Evolutionary conservation across 2,113 vertebrate species (phyloP), one percentile per base, ranked within the genome.

Genomic region (Malurus melanocephalus): DNA sequence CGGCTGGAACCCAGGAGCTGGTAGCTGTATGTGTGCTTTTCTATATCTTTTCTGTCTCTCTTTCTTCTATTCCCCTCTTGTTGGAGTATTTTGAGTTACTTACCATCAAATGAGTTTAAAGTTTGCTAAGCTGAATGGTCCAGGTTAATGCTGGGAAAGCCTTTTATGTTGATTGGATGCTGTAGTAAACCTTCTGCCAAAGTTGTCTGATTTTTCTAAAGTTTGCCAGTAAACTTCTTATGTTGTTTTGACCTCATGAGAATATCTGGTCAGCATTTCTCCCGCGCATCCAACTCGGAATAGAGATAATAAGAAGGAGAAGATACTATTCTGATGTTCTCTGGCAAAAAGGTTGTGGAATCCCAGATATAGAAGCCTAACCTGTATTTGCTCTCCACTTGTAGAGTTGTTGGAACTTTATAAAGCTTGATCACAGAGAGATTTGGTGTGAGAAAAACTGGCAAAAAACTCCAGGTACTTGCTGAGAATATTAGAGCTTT

Each of bases 221-320:
- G 24, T 43, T 60, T 60, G 20, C 16, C 20, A 35, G 13, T 52
- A 52, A 35, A 5, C 2, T 8, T 64, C 65, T 1, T 57, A 13
- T 75, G 16, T 43, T 74, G 16, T 43, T 75, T 74, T 65, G 51
- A 49, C 30, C 20, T 84, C 24, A 5, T 15, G 26, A 59, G 52
- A 30, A 7, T 66, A 59, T 75, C 61, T 66, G 11, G 45, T 75
- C 6, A 3, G 2, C 3, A 35, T 84, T 84, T 75, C 21, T 66
- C 12, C 45, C 0, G 0, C 35, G 9, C 1, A 1, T 66, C 35
- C 35, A 75, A 2, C 21, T 66, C 45, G 32, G 43, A 74, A 65
- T 42, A 65, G 65, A 18, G 40, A 62, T 18, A 61, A 42, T 42
- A 21, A 61, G 20, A 21, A 30, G 27, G n/a, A 64, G 13, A 74